Conservation (phyloP, 2,113 vertebrate species). For the Trematocara nigrifrons region DNA sequence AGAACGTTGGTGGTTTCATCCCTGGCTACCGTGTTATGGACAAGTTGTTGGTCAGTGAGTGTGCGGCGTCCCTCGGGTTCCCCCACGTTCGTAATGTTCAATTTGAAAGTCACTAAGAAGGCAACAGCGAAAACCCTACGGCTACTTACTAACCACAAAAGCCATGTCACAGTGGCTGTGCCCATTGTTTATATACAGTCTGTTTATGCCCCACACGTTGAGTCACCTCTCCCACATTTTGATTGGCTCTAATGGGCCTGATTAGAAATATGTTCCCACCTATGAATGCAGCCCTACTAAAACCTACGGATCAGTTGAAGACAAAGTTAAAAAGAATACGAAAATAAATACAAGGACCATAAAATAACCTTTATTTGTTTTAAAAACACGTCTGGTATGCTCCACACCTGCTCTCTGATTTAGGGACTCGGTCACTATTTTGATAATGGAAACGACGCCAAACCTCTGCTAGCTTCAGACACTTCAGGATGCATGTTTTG, state of each 20-base stretch:
- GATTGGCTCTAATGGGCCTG: neutral
- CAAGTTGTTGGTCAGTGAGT: neutral
- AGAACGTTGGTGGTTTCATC: neutral
- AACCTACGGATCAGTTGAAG: neutral
- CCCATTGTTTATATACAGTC: neutral
- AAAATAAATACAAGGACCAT: neutral
- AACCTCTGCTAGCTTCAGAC: neutral
- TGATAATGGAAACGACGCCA: neutral
- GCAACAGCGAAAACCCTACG: neutral
- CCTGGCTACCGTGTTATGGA: neutral
- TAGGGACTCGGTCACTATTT: neutral
- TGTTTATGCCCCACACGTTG: neutral
- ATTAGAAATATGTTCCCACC: neutral
- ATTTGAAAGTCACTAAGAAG: neutral
- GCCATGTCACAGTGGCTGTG: neutral
- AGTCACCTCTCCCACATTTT: neutral
- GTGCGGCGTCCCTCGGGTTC: neutral
- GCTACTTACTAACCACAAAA: neutral
- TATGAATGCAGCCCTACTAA: neutral
- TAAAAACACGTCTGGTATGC: neutral
- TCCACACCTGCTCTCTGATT: neutral
- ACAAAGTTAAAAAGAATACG: neutral
- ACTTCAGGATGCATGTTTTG: neutral
- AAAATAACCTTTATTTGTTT: neutral
- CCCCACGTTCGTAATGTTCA: neutral